Conservation (phyloP, 2,888 invertebrate genomes). For the Lasioglossum calceatum region DNA sequence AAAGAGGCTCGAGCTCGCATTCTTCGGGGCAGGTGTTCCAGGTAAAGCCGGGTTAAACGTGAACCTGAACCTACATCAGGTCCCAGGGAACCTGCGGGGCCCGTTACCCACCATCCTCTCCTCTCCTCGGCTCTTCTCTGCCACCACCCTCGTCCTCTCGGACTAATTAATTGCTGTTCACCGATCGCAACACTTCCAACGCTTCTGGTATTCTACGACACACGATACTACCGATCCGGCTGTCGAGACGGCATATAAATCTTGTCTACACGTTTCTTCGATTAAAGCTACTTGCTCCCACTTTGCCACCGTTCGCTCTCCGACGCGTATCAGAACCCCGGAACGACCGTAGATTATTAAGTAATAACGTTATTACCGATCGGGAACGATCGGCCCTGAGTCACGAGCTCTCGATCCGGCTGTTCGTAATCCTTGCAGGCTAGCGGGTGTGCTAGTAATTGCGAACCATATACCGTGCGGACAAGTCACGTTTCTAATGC, state of each 20-base stretch:
- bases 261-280: slow-evolving; percentile 39
- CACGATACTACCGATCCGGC: slow-evolving; percentile 41
- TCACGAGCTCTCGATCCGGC: neutral
- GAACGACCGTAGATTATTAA: neutral
- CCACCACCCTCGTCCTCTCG: slow-evolving; percentile 32
- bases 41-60: slow-evolving; percentile 42
- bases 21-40: slow-evolving; percentile 63
- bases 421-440: neutral
- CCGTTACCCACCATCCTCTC: slow-evolving; percentile 27
- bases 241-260: slow-evolving; percentile 39
- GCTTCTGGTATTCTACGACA: slow-evolving; percentile 61
- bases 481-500: too few species aligned
- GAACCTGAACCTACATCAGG: slow-evolving; percentile 39
- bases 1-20: slow-evolving; percentile 35
- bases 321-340: neutral
- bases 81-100: slow-evolving; percentile 13
- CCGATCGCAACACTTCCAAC: slow-evolving; percentile 52
- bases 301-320: neutral
- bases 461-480: neutral
- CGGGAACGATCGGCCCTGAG: slow-evolving; percentile 12
- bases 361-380: slow-evolving; percentile 18
- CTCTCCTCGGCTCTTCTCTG: neutral
- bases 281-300: slow-evolving; percentile 21
- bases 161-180: slow-evolving; percentile 68
- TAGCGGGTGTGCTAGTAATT: neutral